Evolutionary conservation across 2,888 invertebrate species (phyloP).

Genomic region (Incurvaria masculella): DNA sequence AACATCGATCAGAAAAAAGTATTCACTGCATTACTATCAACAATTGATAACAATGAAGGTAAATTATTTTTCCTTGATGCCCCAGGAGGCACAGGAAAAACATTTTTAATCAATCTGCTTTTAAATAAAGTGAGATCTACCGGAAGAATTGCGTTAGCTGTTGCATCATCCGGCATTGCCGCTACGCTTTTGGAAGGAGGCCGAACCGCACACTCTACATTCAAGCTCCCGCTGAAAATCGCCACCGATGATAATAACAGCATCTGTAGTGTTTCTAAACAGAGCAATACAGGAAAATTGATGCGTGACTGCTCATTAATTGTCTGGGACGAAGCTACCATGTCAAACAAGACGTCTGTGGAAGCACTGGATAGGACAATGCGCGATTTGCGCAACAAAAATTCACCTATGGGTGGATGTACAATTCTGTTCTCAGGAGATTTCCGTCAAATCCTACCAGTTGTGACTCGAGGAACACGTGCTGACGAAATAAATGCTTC

Average conservation of each 20-base stretch:
- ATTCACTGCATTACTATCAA: no score
- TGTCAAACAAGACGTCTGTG: slow-evolving; percentile 17
- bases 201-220: no score
- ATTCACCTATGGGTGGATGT: slow-evolving; percentile 15
- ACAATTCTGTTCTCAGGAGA: slow-evolving; percentile 18
- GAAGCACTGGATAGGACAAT: slow-evolving; percentile 18
- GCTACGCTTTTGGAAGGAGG: no score
- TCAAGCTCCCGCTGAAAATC: no score
- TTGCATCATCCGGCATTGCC: no score
- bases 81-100: no score
- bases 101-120: no score
- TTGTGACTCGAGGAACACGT: not conserved
- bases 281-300: slow-evolving; percentile 15
- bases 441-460: slow-evolving; percentile 12
- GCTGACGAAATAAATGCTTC: slow-evolving; percentile 17
- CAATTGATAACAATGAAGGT: slow-evolving; percentile 11
- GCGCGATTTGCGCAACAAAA: slow-evolving; percentile 15
- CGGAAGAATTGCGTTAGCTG: no score
- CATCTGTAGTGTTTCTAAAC: slow-evolving; percentile 16
- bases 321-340: slow-evolving; percentile 17
- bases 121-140: no score
- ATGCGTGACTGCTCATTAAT: slow-evolving; percentile 15
- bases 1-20: no score
- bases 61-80: no score
- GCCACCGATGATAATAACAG: no score